Base-by-base conservation (phyloP, 2,888 invertebrate genomes). In the Heliconius erato region DNA sequence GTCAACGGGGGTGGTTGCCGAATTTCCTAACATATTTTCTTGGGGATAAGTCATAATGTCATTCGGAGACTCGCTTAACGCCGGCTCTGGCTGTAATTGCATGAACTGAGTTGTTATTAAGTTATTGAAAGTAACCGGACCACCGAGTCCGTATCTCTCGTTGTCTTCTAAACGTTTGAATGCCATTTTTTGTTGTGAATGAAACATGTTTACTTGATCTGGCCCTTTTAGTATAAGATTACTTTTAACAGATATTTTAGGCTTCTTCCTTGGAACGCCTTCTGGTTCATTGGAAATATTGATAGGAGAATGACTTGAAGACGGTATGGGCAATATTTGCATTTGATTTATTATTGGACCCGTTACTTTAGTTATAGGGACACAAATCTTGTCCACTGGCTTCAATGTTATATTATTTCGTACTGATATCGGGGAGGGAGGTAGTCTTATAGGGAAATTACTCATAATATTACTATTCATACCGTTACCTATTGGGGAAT, bases 161-260 rank as follows among this genome's bases (percentile, higher is more conserved):
- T 92, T 94, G 80, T 96, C 94, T 80, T 95, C 95, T 32, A 96
- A 86, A 82, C 93, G 90, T 83, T 93, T 92, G 74, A 96, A 96
- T 2, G 95, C 96, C 95, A 96, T 94, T 88, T 95, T 95, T 84
- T 96, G 95, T 85, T 95, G 96, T 2, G 95, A 95, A 89, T 96
- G 95, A 84, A 96, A 96, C 93, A 94, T 95, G 85, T 96, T 94
- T 44, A 93, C 93, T 84, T 95, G 94, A 86, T 96, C 96, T 0
- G 96, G 96, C 0, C 96, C 96, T 87, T 96, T 96, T 5, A 96
- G 87, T 85, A 96, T 95, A 67, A 96, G 87, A 86, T 96, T 96
- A 85, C 96, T 96, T 88, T 96, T 96, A 0, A 96, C 96, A 1
- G 96, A 96, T 91, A 96, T 96, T 86, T 96, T 96, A 0, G 96